phyloP scores from a whole-genome alignment of 2,888 invertebrate species.

The Anticlea derivata region DNA sequence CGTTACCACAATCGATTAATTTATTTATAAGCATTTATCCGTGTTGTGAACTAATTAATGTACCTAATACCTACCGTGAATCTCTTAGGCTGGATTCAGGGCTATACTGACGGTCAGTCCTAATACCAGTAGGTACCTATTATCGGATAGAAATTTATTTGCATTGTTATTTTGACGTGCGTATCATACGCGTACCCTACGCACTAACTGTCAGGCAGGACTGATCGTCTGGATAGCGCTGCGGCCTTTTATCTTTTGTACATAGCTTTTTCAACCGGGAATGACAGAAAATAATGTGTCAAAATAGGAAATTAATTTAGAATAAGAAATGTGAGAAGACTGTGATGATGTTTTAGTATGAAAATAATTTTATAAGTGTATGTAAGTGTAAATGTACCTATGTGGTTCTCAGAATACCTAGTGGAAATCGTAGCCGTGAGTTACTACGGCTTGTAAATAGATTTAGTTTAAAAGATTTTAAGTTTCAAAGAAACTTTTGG shows the following conservation, averaged over 20 bases:
- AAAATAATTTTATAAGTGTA: constrained; percentile 52
- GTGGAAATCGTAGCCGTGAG: constrained; percentile 26
- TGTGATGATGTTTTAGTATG: constrained; percentile 76
- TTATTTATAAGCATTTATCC: constrained; percentile 22
- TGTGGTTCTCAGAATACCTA: constrained; percentile 32
- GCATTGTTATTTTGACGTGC: too few species aligned
- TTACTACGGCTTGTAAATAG: constrained; percentile 33
- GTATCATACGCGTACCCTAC: too few species aligned
- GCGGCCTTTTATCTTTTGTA: constrained; percentile 34
- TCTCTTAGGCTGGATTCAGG: too few species aligned
- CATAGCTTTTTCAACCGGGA: constrained; percentile 29
- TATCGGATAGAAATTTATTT: too few species aligned
- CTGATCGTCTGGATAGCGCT: too few species aligned
- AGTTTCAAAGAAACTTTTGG: constrained; percentile 46
- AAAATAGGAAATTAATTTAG: constrained; percentile 52
- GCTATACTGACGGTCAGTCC: too few species aligned
- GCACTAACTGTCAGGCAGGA: too few species aligned
- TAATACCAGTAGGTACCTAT: too few species aligned
- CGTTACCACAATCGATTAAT: constrained; percentile 19
- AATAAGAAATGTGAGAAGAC: constrained; percentile 77
- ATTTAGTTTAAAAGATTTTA: constrained; percentile 34
- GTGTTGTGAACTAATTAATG: constrained; percentile 20
- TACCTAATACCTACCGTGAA: constrained; percentile 17
- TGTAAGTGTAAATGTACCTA: constrained; percentile 49
- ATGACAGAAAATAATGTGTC: constrained; percentile 47